These are phyloP conservation scores for Paradoxurus hermaphroditus DNA, from an alignment of 2,113 vertebrate species.

Conservation along the genomic window DNA sequence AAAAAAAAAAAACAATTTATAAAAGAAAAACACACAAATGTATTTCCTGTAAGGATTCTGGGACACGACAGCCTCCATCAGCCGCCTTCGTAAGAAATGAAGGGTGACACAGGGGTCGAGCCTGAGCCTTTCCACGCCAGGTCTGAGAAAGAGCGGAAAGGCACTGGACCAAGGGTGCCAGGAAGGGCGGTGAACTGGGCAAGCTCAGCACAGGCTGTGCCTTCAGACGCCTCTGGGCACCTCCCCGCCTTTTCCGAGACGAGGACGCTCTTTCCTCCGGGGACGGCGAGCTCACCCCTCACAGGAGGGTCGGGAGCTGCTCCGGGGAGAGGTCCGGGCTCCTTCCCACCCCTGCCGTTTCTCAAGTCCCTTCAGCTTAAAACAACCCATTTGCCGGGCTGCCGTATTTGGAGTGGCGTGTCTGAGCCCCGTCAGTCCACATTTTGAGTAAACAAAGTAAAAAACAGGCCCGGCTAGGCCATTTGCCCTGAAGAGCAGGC, in stretches of 20 bases:
- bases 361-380: background rate
- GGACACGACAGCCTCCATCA: accelerated
- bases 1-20: no score
- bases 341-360: background rate
- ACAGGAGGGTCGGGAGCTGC: background rate
- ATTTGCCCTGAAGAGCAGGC: background rate
- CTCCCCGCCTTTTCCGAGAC: background rate
- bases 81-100: background rate
- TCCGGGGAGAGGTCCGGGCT: background rate
- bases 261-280: background rate
- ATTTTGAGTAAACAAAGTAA: background rate
- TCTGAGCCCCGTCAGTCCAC: accelerated
- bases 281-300: accelerated
- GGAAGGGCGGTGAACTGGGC: background rate
- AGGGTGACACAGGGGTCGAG: no score
- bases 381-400: background rate
- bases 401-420: background rate
- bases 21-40: no score
- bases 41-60: background rate
- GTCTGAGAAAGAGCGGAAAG: background rate
- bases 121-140: background rate
- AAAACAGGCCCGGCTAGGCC: background rate
- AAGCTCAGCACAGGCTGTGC: background rate
- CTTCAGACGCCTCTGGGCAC: no score
- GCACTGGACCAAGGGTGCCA: background rate